phyloP scores from a whole-genome alignment of 2,113 vertebrate genomes.

The Aptenodytes patagonicus region DNA sequence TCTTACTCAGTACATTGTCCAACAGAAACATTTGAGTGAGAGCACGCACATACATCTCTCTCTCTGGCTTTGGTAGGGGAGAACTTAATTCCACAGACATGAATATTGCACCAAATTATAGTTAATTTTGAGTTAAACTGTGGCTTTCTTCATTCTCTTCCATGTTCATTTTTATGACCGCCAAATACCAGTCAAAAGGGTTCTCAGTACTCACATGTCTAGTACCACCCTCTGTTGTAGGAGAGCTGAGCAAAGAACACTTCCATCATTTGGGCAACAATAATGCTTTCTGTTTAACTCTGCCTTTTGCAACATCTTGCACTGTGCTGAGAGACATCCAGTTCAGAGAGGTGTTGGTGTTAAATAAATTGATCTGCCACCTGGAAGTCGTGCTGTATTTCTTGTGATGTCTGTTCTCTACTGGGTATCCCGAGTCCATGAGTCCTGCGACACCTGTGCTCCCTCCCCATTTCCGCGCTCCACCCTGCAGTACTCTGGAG shows the following conservation, averaged over 20 bases:
- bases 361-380: fast-evolving
- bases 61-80: fast-evolving
- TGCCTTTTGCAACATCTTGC: background rate
- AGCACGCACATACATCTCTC: background rate
- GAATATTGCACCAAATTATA: background rate
- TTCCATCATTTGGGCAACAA: background rate
- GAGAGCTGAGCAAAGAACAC: background rate
- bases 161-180: background rate
- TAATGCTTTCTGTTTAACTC: background rate
- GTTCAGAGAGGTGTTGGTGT: background rate
- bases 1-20: background rate
- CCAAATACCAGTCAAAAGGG: background rate
- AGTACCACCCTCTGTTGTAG: background rate
- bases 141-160: background rate
- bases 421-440: fast-evolving
- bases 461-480: background rate
- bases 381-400: background rate
- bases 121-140: background rate
- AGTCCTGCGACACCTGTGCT: background rate
- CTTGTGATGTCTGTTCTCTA: background rate
- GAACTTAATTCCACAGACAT: background rate
- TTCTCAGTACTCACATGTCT: fast-evolving
- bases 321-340: background rate
- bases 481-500: too few species aligned
- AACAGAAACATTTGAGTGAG: background rate